Conservation (phyloP, 2,113 vertebrate genomes). For the Stomatorhinus ivindoensis region DNA sequence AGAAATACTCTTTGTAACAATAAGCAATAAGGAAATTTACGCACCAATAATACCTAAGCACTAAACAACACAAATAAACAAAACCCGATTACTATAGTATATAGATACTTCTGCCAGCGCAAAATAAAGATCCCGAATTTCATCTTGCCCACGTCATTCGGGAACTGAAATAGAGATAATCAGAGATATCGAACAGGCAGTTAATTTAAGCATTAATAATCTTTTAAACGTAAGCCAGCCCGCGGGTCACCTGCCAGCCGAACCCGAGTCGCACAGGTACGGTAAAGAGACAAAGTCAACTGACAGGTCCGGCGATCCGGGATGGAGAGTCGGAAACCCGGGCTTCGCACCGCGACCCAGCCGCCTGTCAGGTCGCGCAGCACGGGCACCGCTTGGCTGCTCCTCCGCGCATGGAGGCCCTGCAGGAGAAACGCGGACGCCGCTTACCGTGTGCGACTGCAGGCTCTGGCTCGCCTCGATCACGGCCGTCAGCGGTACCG, state of each 20-base stretch:
- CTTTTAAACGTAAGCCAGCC: neutral
- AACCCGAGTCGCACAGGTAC: neutral
- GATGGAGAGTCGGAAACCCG: neutral
- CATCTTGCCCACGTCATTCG: neutral
- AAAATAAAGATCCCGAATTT: neutral
- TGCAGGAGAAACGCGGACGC: neutral
- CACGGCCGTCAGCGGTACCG: slow-evolving; percentile 72
- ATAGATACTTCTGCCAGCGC: neutral
- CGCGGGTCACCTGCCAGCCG: neutral
- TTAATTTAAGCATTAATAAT: neutral
- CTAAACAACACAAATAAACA: neutral
- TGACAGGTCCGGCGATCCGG: neutral
- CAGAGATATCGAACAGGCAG: neutral
- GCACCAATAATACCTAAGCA: neutral
- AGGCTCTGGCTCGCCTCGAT: slow-evolving; percentile 89
- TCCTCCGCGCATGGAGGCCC: neutral
- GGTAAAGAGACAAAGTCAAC: neutral
- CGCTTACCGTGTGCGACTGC: slow-evolving; percentile 85
- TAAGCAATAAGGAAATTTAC: neutral
- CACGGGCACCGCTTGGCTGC: neutral
- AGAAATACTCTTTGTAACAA: neutral
- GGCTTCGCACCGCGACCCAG: neutral
- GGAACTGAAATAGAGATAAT: neutral
- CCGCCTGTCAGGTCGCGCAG: neutral
- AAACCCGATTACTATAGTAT: neutral